These are phyloP conservation scores for Lacanobia wlatinum DNA, from an alignment of 2,888 invertebrate species.

Conservation along the genomic window DNA sequence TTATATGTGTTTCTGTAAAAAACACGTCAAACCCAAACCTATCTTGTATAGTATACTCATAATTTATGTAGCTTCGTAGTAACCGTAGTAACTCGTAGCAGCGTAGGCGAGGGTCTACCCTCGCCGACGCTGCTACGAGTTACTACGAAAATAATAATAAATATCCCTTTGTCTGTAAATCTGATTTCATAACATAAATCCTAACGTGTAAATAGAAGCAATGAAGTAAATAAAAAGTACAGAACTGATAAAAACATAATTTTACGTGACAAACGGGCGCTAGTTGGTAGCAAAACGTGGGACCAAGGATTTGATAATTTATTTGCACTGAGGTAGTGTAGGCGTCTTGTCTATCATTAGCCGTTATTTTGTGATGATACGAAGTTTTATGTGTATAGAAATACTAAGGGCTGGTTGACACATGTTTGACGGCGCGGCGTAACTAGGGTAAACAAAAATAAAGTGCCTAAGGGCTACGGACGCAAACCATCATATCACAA, in stretches of 20 bases:
- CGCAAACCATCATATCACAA: no score
- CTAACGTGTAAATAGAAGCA: constrained; percentile 24
- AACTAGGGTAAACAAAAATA: no score
- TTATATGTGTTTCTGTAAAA: no score
- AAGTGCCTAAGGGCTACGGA: no score
- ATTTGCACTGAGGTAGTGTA: constrained; percentile 12
- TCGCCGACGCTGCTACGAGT: constrained; percentile 28
- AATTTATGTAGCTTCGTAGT: no score
- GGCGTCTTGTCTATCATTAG: neutral
- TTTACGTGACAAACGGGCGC: neutral
- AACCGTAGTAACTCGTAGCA: no score
- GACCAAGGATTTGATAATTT: constrained; percentile 22
- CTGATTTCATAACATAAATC: constrained; percentile 38
- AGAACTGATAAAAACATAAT: neutral
- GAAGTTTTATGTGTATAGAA: no score
- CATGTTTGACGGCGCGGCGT: no score
- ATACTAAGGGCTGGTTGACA: no score
- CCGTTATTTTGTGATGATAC: neutral
- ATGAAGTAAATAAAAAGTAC: constrained; percentile 31
- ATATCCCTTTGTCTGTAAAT: neutral
- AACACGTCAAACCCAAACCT: no score
- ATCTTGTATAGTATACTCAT: no score
- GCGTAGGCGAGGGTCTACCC: no score
- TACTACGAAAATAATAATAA: constrained; percentile 26
- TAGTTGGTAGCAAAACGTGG: neutral